phyloP scores from a whole-genome alignment of 1,140 invertebrate species.

The Drosophila ohnishii region DNA sequence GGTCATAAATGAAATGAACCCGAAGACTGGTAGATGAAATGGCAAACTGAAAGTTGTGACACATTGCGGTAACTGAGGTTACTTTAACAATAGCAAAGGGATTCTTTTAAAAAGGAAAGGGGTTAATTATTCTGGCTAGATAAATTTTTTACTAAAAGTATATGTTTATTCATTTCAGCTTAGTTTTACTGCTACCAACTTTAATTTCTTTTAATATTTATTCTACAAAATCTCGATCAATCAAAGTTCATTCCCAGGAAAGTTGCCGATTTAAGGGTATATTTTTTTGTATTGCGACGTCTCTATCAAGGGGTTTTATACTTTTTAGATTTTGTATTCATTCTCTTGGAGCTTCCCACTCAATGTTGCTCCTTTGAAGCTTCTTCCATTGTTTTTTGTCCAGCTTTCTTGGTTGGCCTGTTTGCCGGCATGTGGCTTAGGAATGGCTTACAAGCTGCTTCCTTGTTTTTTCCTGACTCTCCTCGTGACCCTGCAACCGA shows the following conservation, averaged over 20 bases:
- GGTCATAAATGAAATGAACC: constrained; percentile 31
- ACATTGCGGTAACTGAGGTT: neutral
- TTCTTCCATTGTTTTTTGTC: constrained; percentile 18
- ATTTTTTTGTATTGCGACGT: neutral
- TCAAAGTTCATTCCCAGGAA: no score
- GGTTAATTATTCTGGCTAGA: no score
- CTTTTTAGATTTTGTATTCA: neutral
- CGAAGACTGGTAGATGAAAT: neutral
- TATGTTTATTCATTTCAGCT: no score
- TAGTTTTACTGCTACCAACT: no score
- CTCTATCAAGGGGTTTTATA: neutral
- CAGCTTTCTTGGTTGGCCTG: constrained; percentile 13
- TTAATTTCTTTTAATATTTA: no score
- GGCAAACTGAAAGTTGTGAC: neutral
- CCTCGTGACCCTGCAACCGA: constrained; percentile 29
- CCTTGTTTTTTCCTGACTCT: constrained; percentile 27
- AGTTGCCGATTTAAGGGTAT: neutral
- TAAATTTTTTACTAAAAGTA: neutral
- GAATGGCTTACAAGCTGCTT: constrained; percentile 41
- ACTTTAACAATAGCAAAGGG: neutral
- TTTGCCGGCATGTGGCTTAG: constrained; percentile 42
- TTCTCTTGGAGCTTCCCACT: neutral
- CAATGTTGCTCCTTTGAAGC: constrained; percentile 2
- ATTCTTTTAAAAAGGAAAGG: neutral
- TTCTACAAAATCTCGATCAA: no score